A percentile compares a stretch with the other conserved stretches of the same genome.
These are phyloP conservation scores for Mythimna vitellina DNA, from an alignment of 2,888 invertebrate genomes.

Conservation along the genomic window DNA sequence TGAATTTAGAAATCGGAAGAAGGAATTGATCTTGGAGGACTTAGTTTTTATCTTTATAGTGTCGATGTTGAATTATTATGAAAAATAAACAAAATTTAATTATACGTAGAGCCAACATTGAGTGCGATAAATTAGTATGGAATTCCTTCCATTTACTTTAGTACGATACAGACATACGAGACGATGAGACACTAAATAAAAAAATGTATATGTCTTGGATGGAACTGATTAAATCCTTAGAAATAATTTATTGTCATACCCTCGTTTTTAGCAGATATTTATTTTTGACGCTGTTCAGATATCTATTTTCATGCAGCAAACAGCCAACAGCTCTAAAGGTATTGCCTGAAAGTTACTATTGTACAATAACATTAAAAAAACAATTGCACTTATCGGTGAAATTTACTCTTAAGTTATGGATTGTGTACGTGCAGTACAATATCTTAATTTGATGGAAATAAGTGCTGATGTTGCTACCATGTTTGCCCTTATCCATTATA, in stretches of 20 bases:
- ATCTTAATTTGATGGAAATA: slow-evolving; percentile 27
- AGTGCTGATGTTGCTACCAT: background rate
- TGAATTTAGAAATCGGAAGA: too few relatives aligned
- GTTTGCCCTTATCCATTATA: slow-evolving; percentile 26
- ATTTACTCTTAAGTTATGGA: background rate
- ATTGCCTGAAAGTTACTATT: background rate
- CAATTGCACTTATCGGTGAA: slow-evolving; percentile 1
- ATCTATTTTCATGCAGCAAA: background rate
- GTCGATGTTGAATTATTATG: too few relatives aligned
- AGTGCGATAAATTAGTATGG: background rate
- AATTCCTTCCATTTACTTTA: background rate
- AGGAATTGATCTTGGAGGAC: too few relatives aligned
- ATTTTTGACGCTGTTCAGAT: background rate
- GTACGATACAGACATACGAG: background rate
- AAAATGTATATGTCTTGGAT: background rate
- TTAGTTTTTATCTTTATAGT: too few relatives aligned
- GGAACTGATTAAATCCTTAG: background rate
- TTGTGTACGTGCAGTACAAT: background rate
- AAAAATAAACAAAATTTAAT: too few relatives aligned
- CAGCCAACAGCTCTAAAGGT: background rate
- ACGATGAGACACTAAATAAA: background rate
- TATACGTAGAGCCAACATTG: background rate
- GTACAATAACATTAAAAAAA: background rate
- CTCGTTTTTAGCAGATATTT: background rate
- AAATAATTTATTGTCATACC: background rate